Evolutionary conservation across 2,888 invertebrate species (phyloP), one percentile per base, ranked within the genome.

Genomic region (Endotricha flammealis): DNA sequence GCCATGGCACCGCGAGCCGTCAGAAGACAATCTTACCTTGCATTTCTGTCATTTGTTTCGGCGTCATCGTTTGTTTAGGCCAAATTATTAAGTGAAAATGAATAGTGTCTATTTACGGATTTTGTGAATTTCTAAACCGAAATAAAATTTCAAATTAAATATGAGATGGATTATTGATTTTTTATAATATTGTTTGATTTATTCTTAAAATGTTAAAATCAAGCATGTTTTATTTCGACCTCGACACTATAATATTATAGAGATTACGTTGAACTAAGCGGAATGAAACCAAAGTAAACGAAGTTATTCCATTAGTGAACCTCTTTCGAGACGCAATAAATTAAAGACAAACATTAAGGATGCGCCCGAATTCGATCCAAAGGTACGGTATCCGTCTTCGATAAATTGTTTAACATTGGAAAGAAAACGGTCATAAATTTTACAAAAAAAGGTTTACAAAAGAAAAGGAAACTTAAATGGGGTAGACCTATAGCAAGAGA

Each of bases 21-120:
- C 57, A 56, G 53, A 57, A 63, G 62, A 67, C 65, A 63, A 65
- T 61, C 58, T 61, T 57, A 59, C 57, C 57, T 61, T 41, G 29
- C 29, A 4, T 32, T 12, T 34, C 9, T n/a, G 25, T 32, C 32
- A 32, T 13, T 24, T 14, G 7, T 32, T 11, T n/a, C n/a, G n/a
- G n/a, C n/a, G n/a, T n/a, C n/a, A n/a, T n/a, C n/a, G n/a, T n/a
- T n/a, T n/a, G n/a, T n/a, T n/a, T n/a, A n/a, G n/a, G n/a, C n/a
- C n/a, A n/a, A n/a, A n/a, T n/a, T n/a, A n/a, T n/a, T n/a, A n/a
- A n/a, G n/a, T n/a, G n/a, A n/a, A n/a, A n/a, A n/a, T n/a, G n/a
- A n/a, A n/a, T n/a, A n/a, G n/a, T n/a, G n/a, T n/a, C n/a, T n/a
- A n/a, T n/a, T n/a, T n/a, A n/a, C n/a, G n/a, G n/a, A n/a, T n/a